Conservation (phyloP, 2,888 invertebrate species). For the Periphyllus acericola region DNA sequence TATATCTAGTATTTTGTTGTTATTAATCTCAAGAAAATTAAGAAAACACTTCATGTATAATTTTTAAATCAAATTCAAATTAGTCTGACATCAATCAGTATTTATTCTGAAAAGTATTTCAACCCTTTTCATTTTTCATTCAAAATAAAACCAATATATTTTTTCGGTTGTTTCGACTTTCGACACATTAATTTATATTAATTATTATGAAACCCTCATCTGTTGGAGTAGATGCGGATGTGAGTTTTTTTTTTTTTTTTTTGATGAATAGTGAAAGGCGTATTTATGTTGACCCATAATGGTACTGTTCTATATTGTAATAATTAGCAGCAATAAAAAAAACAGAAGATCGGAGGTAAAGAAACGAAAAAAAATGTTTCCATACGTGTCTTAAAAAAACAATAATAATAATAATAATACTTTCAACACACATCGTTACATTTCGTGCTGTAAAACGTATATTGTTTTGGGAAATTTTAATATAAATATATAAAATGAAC, state of each 20-base stretch:
- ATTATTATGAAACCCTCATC: background rate
- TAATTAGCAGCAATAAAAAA: background rate
- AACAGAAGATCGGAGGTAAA: background rate
- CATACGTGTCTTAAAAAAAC: too few relatives aligned
- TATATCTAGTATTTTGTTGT: background rate
- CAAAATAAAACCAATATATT: constrained; percentile 26
- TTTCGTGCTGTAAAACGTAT: background rate
- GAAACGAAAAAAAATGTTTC: background rate
- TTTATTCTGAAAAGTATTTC: background rate
- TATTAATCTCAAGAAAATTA: background rate
- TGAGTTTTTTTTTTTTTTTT: background rate
- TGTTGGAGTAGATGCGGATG: background rate
- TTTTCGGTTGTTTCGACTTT: background rate
- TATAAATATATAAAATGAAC: background rate
- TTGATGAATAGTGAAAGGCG: background rate
- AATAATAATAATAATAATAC: too few relatives aligned
- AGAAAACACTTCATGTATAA: background rate
- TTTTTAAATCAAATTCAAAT: background rate
- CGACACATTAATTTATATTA: background rate
- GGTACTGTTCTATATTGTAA: too few relatives aligned
- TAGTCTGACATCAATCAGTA: background rate
- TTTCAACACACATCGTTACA: too few relatives aligned
- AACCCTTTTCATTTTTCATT: constrained; percentile 21
- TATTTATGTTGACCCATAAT: background rate
- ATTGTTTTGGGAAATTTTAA: background rate